Base-by-base conservation (phyloP, 1,140 invertebrate species). In the Tribolium castaneum region DNA sequence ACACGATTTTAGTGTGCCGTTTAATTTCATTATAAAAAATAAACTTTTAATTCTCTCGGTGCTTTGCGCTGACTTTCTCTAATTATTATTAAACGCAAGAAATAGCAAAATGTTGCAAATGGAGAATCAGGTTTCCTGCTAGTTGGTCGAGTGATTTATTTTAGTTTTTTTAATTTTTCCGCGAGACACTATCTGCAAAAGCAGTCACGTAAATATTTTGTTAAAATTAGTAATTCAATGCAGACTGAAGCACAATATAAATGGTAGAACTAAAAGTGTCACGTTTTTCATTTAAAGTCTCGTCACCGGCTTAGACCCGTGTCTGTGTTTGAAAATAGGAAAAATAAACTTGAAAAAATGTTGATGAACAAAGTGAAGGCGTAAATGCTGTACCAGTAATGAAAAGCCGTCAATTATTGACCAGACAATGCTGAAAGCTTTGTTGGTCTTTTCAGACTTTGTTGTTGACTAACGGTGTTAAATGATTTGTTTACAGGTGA, bases 401-500 rank as follows among this genome's bases (percentile, higher is more conserved):
- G 52, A 56, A 62, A 62, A 4, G 9, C 52, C 12, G 22, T 10
- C 56, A 10, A 62, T 66, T 66, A 35, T 14, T 34, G 30, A 14
- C 56, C 19, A 62, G 19, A 30, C 22, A n/a, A 62, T 35, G 19
- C 25, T 13, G 30, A 14, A 30, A 22, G 25, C 19, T 13, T 66
- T 30, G 7, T 62, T 62, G 1, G 6, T 16, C 12, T 14, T 14
- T 12, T 12, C 16, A 56, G 56, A 25, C 25, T 66, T 66, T 35
- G 19, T 12, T 6, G 13, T 12, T 14, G 22, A 30, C 25, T 59
- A 59, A 59, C 30, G 59, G 30, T 35, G 25, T 13, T 35, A 52
- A 52, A n/a, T 52, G 59, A 66, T 66, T 35, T 70, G 52, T 79
- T 85, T 85, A 10, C 84, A 93, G 92, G 92, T 75, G 89, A 92